Base-by-base conservation (phyloP, 2,888 invertebrate species). In the Synanthedon myopaeformis region DNA sequence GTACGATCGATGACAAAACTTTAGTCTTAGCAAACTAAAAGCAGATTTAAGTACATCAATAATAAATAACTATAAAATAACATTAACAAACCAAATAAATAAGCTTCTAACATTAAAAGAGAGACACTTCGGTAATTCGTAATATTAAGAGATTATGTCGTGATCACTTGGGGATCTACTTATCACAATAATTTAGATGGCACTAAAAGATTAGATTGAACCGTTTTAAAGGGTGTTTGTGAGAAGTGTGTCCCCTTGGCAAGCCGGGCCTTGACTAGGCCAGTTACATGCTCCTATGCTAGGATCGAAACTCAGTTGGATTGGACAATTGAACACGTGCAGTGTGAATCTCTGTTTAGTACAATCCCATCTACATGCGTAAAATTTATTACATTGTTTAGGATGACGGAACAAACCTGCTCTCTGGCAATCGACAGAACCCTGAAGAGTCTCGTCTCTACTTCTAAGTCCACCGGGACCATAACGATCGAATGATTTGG, bases 211-310 rank as follows among this genome's bases (percentile, higher is more conserved):
- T 72, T 69, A 61, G 61, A 65, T 58, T 58, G 57, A 55, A 35
- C 14, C 41, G 14, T 35, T 52, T 56, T 76, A 87, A 58, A 85
- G 73, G 62, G 77, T 75, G 71, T 91, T 88, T 57, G 90, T 89
- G 51, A 91, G 84, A 53, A 91, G 87, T 58, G 92, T 93, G 66
- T 93, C 90, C 53, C 91, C 92, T 60, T 92, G 90, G 72, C 94
- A 94, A 52, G 92, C 91, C 0, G 94, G 94, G 35, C 94, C 94
- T 69, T 93, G 92, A 67, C 92, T 93, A 1, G 94, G 94, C 93
- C 93, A 94, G 74, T 94, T 94, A 66, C 94, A 94, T 51, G 94
- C 94, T n/a, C 92, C 91, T 63, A 93, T 86, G 54, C 83, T 90
- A 17, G 90, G 89, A 72, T 94, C 94, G 66, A 94, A 94, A 51